Conservation (phyloP, 1,140 invertebrate genomes). For the Lucilia sericata region DNA sequence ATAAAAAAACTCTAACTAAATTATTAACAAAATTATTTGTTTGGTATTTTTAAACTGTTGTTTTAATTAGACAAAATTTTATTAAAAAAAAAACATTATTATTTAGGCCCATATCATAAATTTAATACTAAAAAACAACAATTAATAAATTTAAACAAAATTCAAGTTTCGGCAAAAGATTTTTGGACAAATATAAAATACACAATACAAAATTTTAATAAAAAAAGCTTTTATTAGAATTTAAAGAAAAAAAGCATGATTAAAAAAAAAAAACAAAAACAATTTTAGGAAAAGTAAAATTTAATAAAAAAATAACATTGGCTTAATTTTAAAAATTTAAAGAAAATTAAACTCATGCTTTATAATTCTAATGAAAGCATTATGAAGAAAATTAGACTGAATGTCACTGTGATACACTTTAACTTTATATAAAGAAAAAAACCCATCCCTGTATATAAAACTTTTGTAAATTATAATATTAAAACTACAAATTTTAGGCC, state of each 20-base stretch:
- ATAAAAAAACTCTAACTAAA: background rate
- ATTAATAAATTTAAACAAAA: constrained; percentile 24
- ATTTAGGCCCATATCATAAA: constrained; percentile 44
- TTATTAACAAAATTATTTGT: constrained; percentile 43
- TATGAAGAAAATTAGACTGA: constrained; percentile 62
- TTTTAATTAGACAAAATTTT: constrained; percentile 45
- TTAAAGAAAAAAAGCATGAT: constrained; percentile 36
- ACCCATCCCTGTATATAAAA: constrained; percentile 56
- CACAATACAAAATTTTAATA: constrained; percentile 10
- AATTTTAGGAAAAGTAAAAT: constrained; percentile 36
- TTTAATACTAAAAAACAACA: constrained; percentile 2
- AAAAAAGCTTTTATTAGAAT: constrained; percentile 38
- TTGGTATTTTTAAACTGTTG: constrained; percentile 42
- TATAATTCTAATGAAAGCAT: constrained; percentile 68
- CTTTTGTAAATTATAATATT: constrained; percentile 67
- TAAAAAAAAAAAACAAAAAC: constrained; percentile 49
- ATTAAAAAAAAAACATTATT: constrained; percentile 1
- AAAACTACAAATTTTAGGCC: constrained; percentile 60
- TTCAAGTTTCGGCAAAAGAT: constrained; percentile 42
- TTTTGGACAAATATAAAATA: constrained; percentile 39
- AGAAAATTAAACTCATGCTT: constrained; percentile 39
- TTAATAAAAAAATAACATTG: constrained; percentile 57
- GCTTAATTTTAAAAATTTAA: too few species aligned
- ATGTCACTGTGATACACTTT: constrained; percentile 67
- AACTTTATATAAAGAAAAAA: constrained; percentile 47